These are phyloP conservation scores for Zoanthus gigantus DNA, from an alignment of 92 coral and sea anemone species.

Conservation along the genomic window DNA sequence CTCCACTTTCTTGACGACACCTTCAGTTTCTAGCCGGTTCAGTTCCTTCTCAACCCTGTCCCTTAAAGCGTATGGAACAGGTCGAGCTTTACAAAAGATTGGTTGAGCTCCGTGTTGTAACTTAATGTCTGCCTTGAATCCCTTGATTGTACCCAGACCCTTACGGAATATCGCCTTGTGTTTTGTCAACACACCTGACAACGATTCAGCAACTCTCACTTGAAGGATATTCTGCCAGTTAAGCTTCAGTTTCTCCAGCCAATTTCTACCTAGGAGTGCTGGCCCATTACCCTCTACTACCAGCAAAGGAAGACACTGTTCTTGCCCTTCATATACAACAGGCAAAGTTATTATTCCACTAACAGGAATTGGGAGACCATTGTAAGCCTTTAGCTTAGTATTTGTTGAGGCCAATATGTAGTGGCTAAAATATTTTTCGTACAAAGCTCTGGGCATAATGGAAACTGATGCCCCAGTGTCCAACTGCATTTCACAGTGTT, in stretches of 20 bases:
- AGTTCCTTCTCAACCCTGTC: slow-evolving; percentile 56
- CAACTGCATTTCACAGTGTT: slow-evolving; percentile 39
- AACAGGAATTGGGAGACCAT: slow-evolving; percentile 47
- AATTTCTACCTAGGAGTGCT: slow-evolving; percentile 51
- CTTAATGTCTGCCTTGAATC: slow-evolving; percentile 51
- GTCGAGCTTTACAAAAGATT: slow-evolving; percentile 58
- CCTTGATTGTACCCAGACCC: slow-evolving; percentile 60
- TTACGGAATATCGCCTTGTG: slow-evolving; percentile 49
- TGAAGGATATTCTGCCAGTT: slow-evolving; percentile 46
- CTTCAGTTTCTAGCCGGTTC: slow-evolving; percentile 56
- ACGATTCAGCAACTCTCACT: slow-evolving; percentile 11
- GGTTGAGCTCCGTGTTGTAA: slow-evolving; percentile 53
- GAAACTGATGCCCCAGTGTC: slow-evolving; percentile 66
- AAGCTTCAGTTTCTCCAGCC: slow-evolving; percentile 50
- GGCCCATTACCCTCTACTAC: slow-evolving; percentile 46
- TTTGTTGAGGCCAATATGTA: slow-evolving; percentile 14
- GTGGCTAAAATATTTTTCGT: slow-evolving; percentile 49
- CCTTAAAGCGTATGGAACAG: slow-evolving; percentile 51
- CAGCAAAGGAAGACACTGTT: slow-evolving; percentile 40
- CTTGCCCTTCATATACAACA: slow-evolving; percentile 48
- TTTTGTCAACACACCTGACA: slow-evolving; percentile 49
- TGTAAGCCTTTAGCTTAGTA: slow-evolving; percentile 50
- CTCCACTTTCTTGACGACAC: slow-evolving; percentile 59
- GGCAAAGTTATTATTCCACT: slow-evolving; percentile 53
- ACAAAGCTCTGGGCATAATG: slow-evolving; percentile 38